Base-by-base conservation (phyloP, 2,797 vertebrate genomes). In the Hybognathus amarus region DNA sequence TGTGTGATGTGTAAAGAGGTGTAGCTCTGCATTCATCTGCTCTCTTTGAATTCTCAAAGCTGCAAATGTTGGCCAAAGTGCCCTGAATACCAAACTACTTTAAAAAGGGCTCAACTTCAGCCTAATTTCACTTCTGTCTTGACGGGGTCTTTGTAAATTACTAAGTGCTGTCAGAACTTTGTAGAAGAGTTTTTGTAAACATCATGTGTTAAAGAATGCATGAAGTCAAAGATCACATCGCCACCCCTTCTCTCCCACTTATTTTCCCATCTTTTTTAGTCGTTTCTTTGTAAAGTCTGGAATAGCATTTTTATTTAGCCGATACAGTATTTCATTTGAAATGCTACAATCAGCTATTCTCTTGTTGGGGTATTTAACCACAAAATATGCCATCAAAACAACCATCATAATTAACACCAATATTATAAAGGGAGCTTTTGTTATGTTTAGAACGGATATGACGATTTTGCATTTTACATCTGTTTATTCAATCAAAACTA, bases 271-370 rank as follows among this genome's bases (percentile, higher is more conserved):
- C 17, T 33, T 61, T 71, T 71, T 71, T 67, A 36, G n/a, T 52
- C 30, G 17, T 2, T 52, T 45, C 22, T 59, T 68, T 42, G 45
- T 38, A 18, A 54, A 42, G 40, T 42, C 10, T 42, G 40, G 40
- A 42, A 11, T 11, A 42, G 40, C 40, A 42, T 42, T 42, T 42
- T 83, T 85, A 80, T 88, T 81, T 36, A 64, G 1, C 68, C 87
- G 38, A 15, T 30, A 17, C 24, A 3, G 61, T 42, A 30, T 70
- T 50, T 24, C 3, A 24, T 79, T 69, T 52, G 18, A 69, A 80
- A 30, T 30, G 50, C 22, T 59, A 82, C 79, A 91, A 92, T 91
- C 89, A 88, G 27, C 83, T 86, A 91, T 92, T 92, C 91, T 92
- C 75, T 85, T 73, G 84, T 90, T 47, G 4, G 20, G 22, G 40